Percentiles rank a stretch among this genome's conserved stretches.
phyloP scores from a whole-genome alignment of 1,140 invertebrate genomes.

The Drosophila athabasca region DNA sequence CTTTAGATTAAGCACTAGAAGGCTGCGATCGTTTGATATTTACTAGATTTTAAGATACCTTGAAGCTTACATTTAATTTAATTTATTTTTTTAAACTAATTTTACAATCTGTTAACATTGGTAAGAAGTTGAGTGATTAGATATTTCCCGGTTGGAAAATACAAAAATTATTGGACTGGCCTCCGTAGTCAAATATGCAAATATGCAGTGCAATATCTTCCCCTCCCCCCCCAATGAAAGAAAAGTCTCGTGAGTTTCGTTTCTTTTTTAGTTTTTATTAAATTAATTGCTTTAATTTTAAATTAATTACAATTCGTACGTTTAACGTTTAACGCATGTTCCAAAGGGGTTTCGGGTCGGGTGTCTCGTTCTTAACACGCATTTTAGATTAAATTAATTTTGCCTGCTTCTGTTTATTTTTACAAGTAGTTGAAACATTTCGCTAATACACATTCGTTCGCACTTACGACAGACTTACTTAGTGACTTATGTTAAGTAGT shows the following conservation, averaged over 20 bases:
- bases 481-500: conserved; percentile 75
- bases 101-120: no score
- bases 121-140: no score
- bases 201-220: no score
- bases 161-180: no score
- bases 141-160: no score
- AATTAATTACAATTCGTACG: conserved; percentile 60
- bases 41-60: no score
- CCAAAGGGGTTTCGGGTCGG: conserved; percentile 21
- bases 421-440: conserved; percentile 68
- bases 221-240: not conserved
- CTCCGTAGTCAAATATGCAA: no score
- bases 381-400: conserved; percentile 47
- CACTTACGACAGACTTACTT: conserved; percentile 62
- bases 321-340: conserved; percentile 62
- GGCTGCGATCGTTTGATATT: no score
- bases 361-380: conserved; percentile 23
- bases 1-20: no score
- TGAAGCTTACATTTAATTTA: no score
- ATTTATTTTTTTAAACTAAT: no score
- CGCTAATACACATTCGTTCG: conserved; percentile 66
- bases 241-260: not conserved
- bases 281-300: conserved; percentile 50
- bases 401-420: conserved; percentile 54
- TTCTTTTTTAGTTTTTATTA: conserved; percentile 46